phyloP scores from a whole-genome alignment of 2,113 vertebrate genomes.

The Dromiciops gliroides region DNA sequence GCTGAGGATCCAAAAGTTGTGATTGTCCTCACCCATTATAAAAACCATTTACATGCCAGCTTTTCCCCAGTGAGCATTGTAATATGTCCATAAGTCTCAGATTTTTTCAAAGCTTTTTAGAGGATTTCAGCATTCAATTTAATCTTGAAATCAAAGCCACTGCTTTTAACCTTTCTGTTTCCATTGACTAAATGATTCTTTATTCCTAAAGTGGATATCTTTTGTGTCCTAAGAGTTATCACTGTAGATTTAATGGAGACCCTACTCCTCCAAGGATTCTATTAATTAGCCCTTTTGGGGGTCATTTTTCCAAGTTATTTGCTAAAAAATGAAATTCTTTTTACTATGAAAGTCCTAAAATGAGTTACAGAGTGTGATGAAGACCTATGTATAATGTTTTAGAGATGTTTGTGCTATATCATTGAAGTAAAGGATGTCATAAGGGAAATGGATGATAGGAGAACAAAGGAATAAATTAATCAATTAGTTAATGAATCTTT shows the following conservation, averaged over 20 bases:
- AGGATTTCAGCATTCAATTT: constrained; percentile 8
- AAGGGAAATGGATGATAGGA: not conserved
- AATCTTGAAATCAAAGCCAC: constrained; percentile 17
- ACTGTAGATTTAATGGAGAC: not conserved
- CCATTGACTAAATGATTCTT: not conserved
- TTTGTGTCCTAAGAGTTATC: not conserved
- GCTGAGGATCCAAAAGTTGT: constrained; percentile 62
- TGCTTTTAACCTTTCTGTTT: not conserved
- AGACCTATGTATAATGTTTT: not conserved
- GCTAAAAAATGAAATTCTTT: not conserved
- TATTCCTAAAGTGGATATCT: not conserved
- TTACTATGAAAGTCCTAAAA: not conserved
- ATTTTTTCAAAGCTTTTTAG: constrained; percentile 48
- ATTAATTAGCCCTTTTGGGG: not conserved
- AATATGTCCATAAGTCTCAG: constrained; percentile 27
- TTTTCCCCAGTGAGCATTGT: not conserved
- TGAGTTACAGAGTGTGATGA: not conserved
- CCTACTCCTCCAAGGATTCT: not conserved
- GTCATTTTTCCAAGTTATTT: not conserved
- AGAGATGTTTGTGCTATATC: not conserved
- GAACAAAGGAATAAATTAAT: not conserved
- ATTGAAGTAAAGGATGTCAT: not conserved
- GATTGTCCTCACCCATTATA: constrained; percentile 48
- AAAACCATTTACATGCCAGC: constrained; percentile 57
- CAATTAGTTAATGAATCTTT: not conserved